These are phyloP conservation scores for Merluccius polli DNA, from an alignment of 2,797 vertebrate species.

Conservation along the genomic window DNA sequence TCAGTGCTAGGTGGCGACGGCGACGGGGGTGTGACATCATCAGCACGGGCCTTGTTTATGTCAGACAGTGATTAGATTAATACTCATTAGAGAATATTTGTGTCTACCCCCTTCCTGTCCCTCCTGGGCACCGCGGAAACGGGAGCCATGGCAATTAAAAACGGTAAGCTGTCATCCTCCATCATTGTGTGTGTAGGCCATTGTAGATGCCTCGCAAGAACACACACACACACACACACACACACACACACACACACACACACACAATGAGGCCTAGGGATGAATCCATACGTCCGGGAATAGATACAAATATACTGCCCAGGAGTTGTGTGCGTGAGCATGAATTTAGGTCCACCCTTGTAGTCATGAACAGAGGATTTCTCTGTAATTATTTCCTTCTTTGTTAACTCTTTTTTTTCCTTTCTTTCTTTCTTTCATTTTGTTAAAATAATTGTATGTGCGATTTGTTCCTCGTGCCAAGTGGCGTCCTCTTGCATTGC, in stretches of 20 bases:
- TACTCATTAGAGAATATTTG: constrained; percentile 85
- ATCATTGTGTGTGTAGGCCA: constrained; percentile 51
- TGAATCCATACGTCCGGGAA: not conserved
- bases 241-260: not conserved
- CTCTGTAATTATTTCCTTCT: not conserved
- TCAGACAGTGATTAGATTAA: constrained; percentile 86
- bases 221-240: constrained; percentile 8
- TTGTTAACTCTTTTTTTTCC: not conserved
- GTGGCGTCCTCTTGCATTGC: not conserved
- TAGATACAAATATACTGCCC: not conserved
- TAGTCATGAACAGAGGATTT: not conserved
- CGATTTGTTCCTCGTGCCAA: not conserved
- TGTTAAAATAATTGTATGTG: not conserved
- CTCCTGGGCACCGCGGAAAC: constrained; percentile 66
- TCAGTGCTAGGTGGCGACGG: constrained; percentile 58
- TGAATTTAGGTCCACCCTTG: not conserved
- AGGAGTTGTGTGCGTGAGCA: not conserved
- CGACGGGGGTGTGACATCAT: constrained; percentile 61
- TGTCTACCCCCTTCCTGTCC: constrained; percentile 76
- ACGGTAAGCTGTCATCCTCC: constrained; percentile 70
- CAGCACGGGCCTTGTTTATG: constrained; percentile 71
- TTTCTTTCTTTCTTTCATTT: not conserved
- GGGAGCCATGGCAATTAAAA: constrained; percentile 77
- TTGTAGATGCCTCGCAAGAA: constrained; percentile 29
- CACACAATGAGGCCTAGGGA: not conserved